These are phyloP conservation scores for Strigamia crassipes DNA, from an alignment of 2,888 invertebrate species.

Conservation along the genomic window DNA sequence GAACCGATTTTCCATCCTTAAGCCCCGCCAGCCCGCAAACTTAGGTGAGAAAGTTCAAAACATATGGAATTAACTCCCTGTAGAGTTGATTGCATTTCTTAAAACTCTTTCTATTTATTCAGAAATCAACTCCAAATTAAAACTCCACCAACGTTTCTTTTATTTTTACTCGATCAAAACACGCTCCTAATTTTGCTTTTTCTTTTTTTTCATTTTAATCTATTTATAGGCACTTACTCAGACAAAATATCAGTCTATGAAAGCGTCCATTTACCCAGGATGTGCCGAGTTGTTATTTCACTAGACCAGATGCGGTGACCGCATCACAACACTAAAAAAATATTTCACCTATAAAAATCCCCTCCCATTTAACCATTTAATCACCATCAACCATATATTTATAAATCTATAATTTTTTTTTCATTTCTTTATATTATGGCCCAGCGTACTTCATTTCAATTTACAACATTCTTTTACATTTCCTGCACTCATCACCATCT, in stretches of 20 bases:
- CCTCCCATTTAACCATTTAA: not conserved
- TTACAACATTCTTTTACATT: slow-evolving; percentile 13
- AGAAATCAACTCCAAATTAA: not conserved
- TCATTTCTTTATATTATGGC: not conserved
- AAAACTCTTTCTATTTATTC: slow-evolving; percentile 30
- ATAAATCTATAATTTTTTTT: too few species aligned
- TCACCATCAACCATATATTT: not conserved
- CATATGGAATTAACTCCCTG: slow-evolving; percentile 29
- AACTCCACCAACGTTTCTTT: not conserved
- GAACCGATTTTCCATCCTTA: slow-evolving; percentile 20
- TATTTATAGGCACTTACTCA: slow-evolving; percentile 10
- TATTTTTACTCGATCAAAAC: slow-evolving; percentile 1
- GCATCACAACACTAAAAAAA: not conserved
- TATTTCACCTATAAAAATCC: not conserved
- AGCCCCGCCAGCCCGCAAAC: slow-evolving; percentile 4
- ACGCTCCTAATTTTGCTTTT: not conserved
- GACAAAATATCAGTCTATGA: slow-evolving; percentile 6
- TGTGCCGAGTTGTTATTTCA: slow-evolving; percentile 22
- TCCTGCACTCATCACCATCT: slow-evolving; percentile 33
- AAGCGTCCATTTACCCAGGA: not conserved
- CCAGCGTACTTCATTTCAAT: not conserved
- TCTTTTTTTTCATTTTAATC: not conserved
- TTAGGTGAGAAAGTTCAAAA: slow-evolving; percentile 32
- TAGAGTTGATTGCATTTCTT: not conserved
- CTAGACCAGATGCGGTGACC: slow-evolving; percentile 15